Evolutionary conservation across 2,797 vertebrate genomes (phyloP).

Genomic region (Acestrorhynchus altus): DNA sequence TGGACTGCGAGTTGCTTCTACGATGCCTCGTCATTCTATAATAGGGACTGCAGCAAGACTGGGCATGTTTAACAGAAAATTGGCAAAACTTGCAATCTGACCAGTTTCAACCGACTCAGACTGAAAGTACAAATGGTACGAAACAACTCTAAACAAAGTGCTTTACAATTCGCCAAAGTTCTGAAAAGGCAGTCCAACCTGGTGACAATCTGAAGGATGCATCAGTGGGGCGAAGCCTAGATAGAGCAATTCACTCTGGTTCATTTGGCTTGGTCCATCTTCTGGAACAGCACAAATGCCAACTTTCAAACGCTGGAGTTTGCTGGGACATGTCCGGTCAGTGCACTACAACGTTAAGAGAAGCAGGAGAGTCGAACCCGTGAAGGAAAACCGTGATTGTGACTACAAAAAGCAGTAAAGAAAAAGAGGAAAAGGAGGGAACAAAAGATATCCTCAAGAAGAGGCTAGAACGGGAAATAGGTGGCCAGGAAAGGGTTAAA

Average conservation of each 20-base stretch:
- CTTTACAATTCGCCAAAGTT: not conserved
- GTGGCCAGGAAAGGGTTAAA: slow-evolving; percentile 81
- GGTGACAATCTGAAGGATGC: not conserved
- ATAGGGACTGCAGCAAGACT: not conserved
- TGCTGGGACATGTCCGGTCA: not conserved
- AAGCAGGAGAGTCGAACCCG: slow-evolving; percentile 27
- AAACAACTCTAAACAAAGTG: not conserved
- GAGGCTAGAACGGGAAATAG: slow-evolving; percentile 48
- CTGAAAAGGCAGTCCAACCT: not conserved
- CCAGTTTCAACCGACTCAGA: not conserved
- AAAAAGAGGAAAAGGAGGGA: slow-evolving; percentile 29
- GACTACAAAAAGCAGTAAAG: slow-evolving; percentile 20
- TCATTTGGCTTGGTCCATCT: not conserved
- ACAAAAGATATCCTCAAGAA: slow-evolving; percentile 4
- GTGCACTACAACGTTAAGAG: not conserved
- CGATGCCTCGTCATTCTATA: too few species aligned
- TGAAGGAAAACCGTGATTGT: not conserved
- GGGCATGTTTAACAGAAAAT: not conserved
- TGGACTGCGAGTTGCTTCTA: too few species aligned
- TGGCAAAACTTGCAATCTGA: not conserved
- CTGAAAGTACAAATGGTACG: too few species aligned
- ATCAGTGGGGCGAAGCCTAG: not conserved
- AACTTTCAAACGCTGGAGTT: not conserved
- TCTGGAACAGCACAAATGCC: not conserved
- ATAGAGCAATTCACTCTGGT: not conserved